Conservation (phyloP, 1,140 invertebrate genomes). For the Zophobas morio region DNA sequence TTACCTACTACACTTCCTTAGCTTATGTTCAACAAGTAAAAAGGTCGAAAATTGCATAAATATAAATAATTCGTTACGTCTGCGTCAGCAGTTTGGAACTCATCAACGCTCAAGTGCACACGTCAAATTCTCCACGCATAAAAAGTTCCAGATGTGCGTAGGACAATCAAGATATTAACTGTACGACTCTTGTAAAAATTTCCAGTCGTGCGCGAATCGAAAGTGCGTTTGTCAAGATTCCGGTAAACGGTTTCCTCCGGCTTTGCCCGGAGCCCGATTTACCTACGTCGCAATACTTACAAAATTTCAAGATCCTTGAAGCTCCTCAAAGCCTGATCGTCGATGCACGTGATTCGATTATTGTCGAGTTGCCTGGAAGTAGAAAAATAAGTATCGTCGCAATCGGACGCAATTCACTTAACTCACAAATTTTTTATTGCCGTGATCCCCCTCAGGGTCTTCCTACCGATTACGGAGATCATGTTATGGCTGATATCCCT, state of each 20-base stretch:
- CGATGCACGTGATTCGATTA: conserved; percentile 94
- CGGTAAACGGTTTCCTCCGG: not conserved
- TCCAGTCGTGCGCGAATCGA: not conserved
- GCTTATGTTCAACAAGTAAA: too few species aligned
- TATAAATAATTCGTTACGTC: too few species aligned
- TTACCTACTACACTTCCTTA: too few species aligned
- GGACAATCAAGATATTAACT: too few species aligned
- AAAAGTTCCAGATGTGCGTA: too few species aligned
- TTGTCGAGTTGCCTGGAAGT: conserved; percentile 89
- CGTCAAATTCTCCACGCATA: too few species aligned
- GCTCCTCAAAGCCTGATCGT: conserved; percentile 87
- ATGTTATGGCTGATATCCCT: conserved; percentile 96
- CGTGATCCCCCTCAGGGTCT: conserved; percentile 88
- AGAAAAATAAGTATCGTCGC: not conserved
- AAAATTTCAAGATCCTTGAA: conserved; percentile 90
- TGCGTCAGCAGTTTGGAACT: too few species aligned
- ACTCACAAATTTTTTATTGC: conserved; percentile 64
- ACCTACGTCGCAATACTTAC: conserved; percentile 75
- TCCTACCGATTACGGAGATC: conserved; percentile 88
- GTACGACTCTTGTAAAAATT: not conserved
- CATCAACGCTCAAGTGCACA: too few species aligned
- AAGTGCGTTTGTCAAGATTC: conserved; percentile 24
- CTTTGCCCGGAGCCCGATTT: not conserved
- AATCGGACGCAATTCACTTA: conserved; percentile 33
- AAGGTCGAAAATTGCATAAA: too few species aligned